Percentiles rank a stretch among this genome's conserved stretches.
Conservation (phyloP, 2,888 invertebrate genomes). For the Slavum lentiscoides region DNA sequence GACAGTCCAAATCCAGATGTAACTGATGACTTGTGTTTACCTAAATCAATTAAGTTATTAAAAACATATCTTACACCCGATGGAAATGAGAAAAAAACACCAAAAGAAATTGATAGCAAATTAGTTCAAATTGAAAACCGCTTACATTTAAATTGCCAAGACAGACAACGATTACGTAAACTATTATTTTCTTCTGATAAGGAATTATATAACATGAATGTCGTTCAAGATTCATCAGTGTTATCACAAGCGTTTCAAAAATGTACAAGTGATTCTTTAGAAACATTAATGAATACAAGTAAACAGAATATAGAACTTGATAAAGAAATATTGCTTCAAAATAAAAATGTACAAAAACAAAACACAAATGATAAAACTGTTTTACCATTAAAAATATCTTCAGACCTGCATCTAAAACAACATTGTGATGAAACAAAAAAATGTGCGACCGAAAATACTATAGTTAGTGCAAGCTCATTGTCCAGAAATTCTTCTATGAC, state of each 20-base stretch:
- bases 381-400: too few relatives aligned
- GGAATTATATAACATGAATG: background rate
- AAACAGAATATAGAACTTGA: background rate
- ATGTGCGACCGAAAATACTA: background rate
- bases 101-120: background rate
- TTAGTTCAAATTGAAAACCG: constrained; percentile 25
- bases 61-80: background rate
- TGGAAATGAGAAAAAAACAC: background rate
- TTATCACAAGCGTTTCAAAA: background rate
- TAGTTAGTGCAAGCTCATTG: background rate
- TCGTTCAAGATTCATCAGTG: too few relatives aligned
- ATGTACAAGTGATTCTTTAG: background rate
- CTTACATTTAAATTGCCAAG: constrained; percentile 19
- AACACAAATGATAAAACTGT: too few relatives aligned
- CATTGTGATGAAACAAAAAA: too few relatives aligned
- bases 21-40: background rate
- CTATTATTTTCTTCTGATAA: constrained; percentile 14
- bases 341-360: background rate
- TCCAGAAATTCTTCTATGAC: background rate
- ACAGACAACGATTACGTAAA: constrained; percentile 21
- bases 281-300: background rate
- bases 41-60: constrained; percentile 15
- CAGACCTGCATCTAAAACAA: too few relatives aligned
- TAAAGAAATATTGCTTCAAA: background rate
- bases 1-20: background rate